Evolutionary conservation across 2,888 invertebrate species (phyloP), one percentile per base, ranked within the genome.

Genomic region (Hyles lineata): DNA sequence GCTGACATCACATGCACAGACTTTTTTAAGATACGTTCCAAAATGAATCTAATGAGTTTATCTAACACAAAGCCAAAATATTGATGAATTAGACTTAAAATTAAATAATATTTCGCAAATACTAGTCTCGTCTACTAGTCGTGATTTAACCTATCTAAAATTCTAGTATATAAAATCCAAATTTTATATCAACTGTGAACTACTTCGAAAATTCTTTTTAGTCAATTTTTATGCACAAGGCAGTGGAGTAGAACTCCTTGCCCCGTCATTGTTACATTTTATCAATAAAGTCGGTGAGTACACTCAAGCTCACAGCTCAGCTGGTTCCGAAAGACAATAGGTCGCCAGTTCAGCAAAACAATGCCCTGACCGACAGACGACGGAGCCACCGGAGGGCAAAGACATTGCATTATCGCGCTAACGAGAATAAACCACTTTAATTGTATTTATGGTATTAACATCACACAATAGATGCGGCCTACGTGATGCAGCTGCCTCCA

Each of bases 351-450:
- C 85, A 85, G 84, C 74, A 71, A 81, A 83, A 88, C 88, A 89
- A 89, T 86, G 76, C 76, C 59, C 71, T 71, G 80, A 77, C 76
- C 76, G 74, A 74, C 76, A 76, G 76, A 78, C 78, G 79, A 72
- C 77, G 79, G 74, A 77, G 76, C 71, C 70, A 77, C 77, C 78
- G 70, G 90, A 85, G 92, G 92, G 90, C 93, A 92, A 92, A 93
- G 92, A 91, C 92, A 88, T 85, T 80, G 80, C 86, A 89, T 92
- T 91, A 92, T 90, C 88, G 85, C 86, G 81, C 85, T 93, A 93
- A 93, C 92, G 89, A 92, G 93, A 91, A 85, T 86, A 93, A 93
- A 91, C 92, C 92, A 91, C 85, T 92, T 93, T 94, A 94, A 94
- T 94, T 93, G 92, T 91, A 86, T 92, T 92, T 92, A 91, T 90